phyloP scores from a whole-genome alignment of 2,113 vertebrate genomes.

The Neopipo cinnamomea region DNA sequence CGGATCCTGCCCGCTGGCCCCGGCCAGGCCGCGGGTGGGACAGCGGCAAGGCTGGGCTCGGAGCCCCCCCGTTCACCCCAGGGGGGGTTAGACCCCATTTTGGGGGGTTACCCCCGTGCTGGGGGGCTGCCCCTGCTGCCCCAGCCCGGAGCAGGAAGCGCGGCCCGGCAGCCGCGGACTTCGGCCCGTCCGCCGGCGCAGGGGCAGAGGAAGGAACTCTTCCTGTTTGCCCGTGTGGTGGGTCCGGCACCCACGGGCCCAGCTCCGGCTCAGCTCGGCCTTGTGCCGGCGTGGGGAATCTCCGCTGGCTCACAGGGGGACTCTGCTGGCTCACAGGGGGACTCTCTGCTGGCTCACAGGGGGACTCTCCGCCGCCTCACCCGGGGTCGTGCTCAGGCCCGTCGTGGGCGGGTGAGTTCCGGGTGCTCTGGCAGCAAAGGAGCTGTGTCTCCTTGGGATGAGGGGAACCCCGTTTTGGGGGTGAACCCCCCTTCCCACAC shows the following conservation, averaged over 20 bases:
- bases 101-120: background rate
- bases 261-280: rapidly evolving
- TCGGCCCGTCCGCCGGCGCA: background rate
- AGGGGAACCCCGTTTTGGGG: background rate
- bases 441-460: rapidly evolving
- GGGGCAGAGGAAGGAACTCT: conserved; percentile 14
- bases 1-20: rapidly evolving
- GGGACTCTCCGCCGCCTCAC: background rate
- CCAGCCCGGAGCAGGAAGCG: background rate
- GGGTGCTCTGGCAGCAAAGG: background rate
- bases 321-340: background rate
- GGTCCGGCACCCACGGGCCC: background rate
- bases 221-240: background rate
- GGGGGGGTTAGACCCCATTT: background rate
- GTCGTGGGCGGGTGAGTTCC: background rate
- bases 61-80: background rate
- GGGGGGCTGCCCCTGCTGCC: background rate
- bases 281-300: background rate
- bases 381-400: background rate
- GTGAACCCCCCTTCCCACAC: background rate
- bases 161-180: background rate
- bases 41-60: rapidly evolving
- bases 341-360: rapidly evolving
- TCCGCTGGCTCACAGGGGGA: background rate
- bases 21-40: rapidly evolving